Base-by-base conservation (phyloP, 2,113 vertebrate genomes). In the Dasypus novemcinctus region DNA sequence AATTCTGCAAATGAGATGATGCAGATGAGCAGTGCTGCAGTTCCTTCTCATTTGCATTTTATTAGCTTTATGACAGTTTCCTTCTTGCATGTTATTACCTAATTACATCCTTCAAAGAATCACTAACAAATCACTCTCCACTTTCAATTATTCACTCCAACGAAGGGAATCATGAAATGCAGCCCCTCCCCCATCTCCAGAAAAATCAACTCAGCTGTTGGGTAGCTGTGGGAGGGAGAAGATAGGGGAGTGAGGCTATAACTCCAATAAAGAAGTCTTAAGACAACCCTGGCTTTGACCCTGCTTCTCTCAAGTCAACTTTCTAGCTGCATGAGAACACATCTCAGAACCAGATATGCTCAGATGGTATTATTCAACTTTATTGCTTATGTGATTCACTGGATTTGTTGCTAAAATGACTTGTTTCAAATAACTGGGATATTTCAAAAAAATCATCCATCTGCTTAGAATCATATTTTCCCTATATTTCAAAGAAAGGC, bases 141-240 rank as follows among this genome's bases (percentile, higher is more conserved):
- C 81, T 97, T 97, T 91, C 95, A 97, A 97, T 97, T 97, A 97
- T 80, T 95, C 97, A 97, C 96, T 97, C 96, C 97, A 97, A 2
- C 2, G 96, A 96, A 97, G 96, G 88, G 91, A 92, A 97, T 96
- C 96, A 92, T 80, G 90, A 95, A 96, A 96, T 49, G 46, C 68
- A 92, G 46, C 92, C 93, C 49, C 93, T 71, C 80, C 29, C 49
- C 10, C 29, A 52, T 76, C 74, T 7, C 54, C 84, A 85, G 88
- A 91, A 95, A 95, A 95, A 95, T 57, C 46, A 61, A 85, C 66
- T 61, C 43, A 82, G 76, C 54, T 41, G 2, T 25, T 79, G 93
- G 80, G 80, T 54, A 2, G 15, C 75, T 41, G n/a, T 64, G 84
- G 59, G 83, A 91, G 41, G n/a, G 33, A 57, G 38, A 49, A 33